Evolutionary conservation across 1,140 invertebrate species (phyloP).

Genomic region (Tetramorium alpestre): DNA sequence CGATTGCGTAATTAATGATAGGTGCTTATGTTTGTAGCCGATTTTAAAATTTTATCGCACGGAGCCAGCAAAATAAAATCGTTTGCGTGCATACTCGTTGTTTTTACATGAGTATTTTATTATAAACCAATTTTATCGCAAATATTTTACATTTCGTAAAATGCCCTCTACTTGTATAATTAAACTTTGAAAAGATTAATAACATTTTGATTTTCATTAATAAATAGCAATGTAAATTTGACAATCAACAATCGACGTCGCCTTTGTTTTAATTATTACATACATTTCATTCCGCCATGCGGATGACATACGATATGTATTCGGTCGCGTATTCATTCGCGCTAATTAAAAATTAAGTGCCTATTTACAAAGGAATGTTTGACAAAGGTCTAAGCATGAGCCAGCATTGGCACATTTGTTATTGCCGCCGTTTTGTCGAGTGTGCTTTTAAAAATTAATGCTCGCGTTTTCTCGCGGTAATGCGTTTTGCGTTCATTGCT

Average conservation of each 20-base stretch:
- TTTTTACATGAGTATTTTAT: neutral
- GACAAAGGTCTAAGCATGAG: constrained; percentile 28
- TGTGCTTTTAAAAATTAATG: constrained; percentile 79
- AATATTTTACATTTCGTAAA: constrained; percentile 32
- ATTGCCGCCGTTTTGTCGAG: constrained; percentile 47
- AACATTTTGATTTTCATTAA: neutral
- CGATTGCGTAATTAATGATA: neutral
- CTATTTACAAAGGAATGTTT: constrained; percentile 20
- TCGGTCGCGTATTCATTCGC: neutral
- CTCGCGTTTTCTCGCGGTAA: neutral
- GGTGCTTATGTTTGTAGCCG: neutral
- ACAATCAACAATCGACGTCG: neutral
- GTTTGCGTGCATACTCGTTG: neutral
- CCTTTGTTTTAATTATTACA: constrained; percentile 28
- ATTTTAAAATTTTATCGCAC: neutral
- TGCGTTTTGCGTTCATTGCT: neutral
- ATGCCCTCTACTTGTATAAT: constrained; percentile 2
- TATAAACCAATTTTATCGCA: neutral
- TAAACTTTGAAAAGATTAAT: constrained; percentile 24
- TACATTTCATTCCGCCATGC: neutral
- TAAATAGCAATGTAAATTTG: neutral
- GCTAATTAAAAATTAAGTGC: constrained; percentile 26
- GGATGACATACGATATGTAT: neutral
- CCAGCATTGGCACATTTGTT: constrained; percentile 31
- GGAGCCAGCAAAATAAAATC: neutral